Base-by-base conservation (phyloP, 2,113 vertebrate genomes). In the Oreochromis niloticus region DNA sequence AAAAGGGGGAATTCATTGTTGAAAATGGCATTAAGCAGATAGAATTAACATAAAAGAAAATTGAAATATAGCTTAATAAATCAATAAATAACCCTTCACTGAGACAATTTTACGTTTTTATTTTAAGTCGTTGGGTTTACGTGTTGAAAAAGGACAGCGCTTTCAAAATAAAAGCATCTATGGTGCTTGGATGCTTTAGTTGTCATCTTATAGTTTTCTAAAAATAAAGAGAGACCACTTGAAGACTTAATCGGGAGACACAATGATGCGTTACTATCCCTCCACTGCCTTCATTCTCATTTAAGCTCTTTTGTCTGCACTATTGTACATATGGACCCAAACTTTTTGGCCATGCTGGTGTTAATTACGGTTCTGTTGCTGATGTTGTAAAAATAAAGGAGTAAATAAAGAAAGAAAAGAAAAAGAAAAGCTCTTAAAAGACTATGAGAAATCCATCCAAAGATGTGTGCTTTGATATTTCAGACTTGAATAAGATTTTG, bases 401-500 rank as follows among this genome's bases (percentile, higher is more conserved):
- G 61, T 22, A 59, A 32, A 73, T 11, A 78, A 16, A 55, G 1
- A 34, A 46, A 66, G 66, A 83, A 63, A 61, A 59, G 17, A 0
- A 84, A 85, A 48, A 82, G 14, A 92, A 91, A 90, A 82, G 84
- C 75, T 93, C 88, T 90, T 87, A 50, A 90, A 92, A 85, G 81
- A 92, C 83, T 88, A 81, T 88, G 94, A 97, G 95, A 89, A 91
- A 92, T 88, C 94, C 96, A 97, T 96, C 98, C 98, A 98, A 98
- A 99, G 98, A 98, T 96, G 95, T 95, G 90, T 94, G 96, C 97
- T 97, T 97, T 96, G 97, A 97, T 95, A 96, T 96, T 96, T 94
- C 91, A 96, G 96, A 98, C 97, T 97, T 98, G 97, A 98, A 97
- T 93, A 93, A 95, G 94, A 94, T 92, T 96, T 88, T 96, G 89